These are phyloP conservation scores for Phyllostomus hastatus DNA, from an alignment of 2,113 vertebrate species.

Conservation along the genomic window DNA sequence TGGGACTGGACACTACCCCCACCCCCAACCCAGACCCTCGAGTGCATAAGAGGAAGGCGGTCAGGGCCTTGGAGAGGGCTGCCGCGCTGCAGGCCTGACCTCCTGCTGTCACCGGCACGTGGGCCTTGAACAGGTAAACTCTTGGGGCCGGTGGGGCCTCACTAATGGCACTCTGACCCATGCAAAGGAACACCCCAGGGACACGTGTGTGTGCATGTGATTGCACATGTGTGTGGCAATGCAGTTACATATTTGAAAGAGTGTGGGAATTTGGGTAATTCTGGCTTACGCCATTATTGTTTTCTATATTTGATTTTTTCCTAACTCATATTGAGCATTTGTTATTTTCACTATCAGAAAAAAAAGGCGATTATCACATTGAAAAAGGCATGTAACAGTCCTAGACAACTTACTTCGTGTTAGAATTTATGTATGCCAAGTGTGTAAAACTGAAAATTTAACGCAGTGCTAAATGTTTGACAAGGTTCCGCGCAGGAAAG, in stretches of 20 bases:
- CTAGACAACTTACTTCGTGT: background rate
- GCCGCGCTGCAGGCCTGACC: background rate
- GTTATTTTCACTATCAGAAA: background rate
- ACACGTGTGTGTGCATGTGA: background rate
- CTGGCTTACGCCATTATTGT: background rate
- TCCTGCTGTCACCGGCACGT: background rate
- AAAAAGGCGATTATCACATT: background rate
- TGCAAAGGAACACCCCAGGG: background rate
- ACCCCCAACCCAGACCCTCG: background rate
- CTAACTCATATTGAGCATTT: background rate
- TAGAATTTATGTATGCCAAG: background rate
- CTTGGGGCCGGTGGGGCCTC: background rate
- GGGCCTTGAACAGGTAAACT: background rate
- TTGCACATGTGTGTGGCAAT: background rate
- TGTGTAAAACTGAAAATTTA: background rate
- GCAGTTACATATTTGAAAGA: background rate
- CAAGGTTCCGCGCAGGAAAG: background rate
- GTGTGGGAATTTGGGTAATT: background rate
- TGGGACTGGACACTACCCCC: background rate
- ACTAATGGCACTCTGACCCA: background rate
- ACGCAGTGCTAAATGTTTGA: background rate
- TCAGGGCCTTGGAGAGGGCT: fast-evolving
- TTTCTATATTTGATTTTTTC: background rate
- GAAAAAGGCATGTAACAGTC: background rate
- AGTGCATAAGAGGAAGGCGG: background rate